Evolutionary conservation across 2,888 invertebrate species (phyloP), one percentile per base, ranked within the genome.

Genomic region (Sminthurinus aureus): DNA sequence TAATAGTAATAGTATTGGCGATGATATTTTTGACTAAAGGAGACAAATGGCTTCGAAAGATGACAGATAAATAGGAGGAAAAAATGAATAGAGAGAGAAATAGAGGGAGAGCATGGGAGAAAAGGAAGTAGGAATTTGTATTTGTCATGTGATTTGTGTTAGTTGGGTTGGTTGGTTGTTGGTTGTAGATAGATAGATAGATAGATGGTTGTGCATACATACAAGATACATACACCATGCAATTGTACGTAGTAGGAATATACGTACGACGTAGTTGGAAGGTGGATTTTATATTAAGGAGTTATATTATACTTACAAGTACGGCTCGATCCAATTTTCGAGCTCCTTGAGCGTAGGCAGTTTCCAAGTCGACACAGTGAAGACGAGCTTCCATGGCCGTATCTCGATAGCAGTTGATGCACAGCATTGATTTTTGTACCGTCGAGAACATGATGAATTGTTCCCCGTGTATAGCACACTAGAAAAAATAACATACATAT

Each of bases 391-490:
- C 94, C 75, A 93, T 92, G 79, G 93, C 93, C 80, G 93, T 93
- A 88, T 94, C 94, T 66, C 94, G 92, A 89, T 94, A 94, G 89
- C 95, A 95, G 87, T 94, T 94, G 73, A 94, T 94, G 90, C 95
- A 95, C 73, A 94, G 90, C 93, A 95, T 94, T 77, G 92, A 91
- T 89, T 93, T 93, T 89, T 93, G 93, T 83, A 93, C 92, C 79
- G 93, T 93, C 11, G 94, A 94, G 90, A 93, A 95, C 93, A 95
- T 93, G 87, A 94, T 94, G 90, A 93, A 94, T 85, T 94, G 94
- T 90, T 95, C 94, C 22, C 93, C 93, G 90, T 95, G 95, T 80
- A 92, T 91, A 0, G 92, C 90, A 89, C 94, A 94, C 91, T 93
- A 38, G 38, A 38, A 38, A 38, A 38, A 38, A 38, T 38, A 38